Conservation (phyloP, 1,140 invertebrate species). For the Hyles vespertilio region DNA sequence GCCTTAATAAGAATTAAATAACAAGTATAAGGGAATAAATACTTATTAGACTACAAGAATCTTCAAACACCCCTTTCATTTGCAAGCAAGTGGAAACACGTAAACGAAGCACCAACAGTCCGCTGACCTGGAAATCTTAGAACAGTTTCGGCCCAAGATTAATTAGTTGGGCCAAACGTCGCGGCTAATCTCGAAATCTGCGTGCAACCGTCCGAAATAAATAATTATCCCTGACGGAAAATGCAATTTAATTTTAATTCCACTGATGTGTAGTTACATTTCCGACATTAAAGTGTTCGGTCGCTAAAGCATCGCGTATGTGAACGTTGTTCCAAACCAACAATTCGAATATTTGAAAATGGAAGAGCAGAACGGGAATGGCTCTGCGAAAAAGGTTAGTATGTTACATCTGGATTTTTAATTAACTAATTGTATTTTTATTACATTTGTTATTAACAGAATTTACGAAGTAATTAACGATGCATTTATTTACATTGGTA, state of each 20-base stretch:
- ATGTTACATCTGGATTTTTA: not conserved
- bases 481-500: too few relatives aligned
- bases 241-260: slow-evolving; percentile 57
- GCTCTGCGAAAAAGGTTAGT: slow-evolving; percentile 18
- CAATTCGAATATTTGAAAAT: slow-evolving; percentile 20
- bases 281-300: slow-evolving; percentile 38
- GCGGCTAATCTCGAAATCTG: slow-evolving; percentile 60
- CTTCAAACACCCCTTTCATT: slow-evolving; percentile 12
- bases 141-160: slow-evolving; percentile 53
- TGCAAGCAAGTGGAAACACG: slow-evolving; percentile 29
- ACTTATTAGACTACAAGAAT: too few relatives aligned
- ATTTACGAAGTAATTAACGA: too few relatives aligned
- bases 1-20: too few relatives aligned
- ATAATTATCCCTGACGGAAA: slow-evolving; percentile 56
- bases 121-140: slow-evolving; percentile 44
- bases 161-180: slow-evolving; percentile 61
- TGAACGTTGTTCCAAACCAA: slow-evolving; percentile 15
- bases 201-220: slow-evolving; percentile 57
- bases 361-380: slow-evolving; percentile 28
- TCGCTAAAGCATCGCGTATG: slow-evolving; percentile 36
- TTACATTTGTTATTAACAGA: too few relatives aligned
- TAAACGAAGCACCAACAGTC: slow-evolving; percentile 29
- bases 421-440: too few relatives aligned
- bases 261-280: slow-evolving; percentile 46
- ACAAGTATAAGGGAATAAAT: too few relatives aligned